Base-by-base conservation (phyloP, 2,113 vertebrate species). In the Rhizomys pruinosus region DNA sequence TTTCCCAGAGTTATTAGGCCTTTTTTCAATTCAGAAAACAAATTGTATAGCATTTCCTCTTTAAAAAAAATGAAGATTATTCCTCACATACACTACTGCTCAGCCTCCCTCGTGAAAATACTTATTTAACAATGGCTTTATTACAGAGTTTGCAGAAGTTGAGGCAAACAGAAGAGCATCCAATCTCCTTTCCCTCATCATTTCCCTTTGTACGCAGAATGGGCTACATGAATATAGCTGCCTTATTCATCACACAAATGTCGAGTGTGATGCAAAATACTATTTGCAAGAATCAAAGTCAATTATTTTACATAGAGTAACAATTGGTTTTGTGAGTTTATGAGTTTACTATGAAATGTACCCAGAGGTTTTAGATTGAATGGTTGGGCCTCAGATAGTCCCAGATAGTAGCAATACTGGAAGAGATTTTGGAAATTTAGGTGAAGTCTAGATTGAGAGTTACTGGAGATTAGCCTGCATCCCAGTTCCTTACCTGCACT, bases 391-490 rank as follows among this genome's bases (percentile, higher is more conserved):
- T 1, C 47, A 52, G 47, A 52, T 52, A 52, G 47, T 52, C 47
- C 7, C 32, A 63, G n/a, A 44, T 37, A 6, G 17, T 88, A 22
- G 22, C 2, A n/a, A 1, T 25, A 22, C 27, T 52, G 44, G 22
- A 13, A 11, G 29, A 44, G 27, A 27, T 22, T 44, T 39, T 39
- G 29, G 55, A 57, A 69, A 69, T 2, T 7, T 69, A 37, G 25
- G 15, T 15, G n/a, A 22, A 32, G 22, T 20, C 39, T 64, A n/a
- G 4, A 11, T n/a, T 12, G 20, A 64, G 29, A 47, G 29, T 22
- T 9, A 20, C 7, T 39, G 68, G 2, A n/a, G 4, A 4, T 47
- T 76, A 7, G 59, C 7, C 7, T 32, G 2, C 0, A 47, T 2
- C 2, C 8, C 1, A 37, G 20, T 47, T 64, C 44, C 7, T 25